A percentile compares a stretch with the other conserved stretches of the same genome.
phyloP scores from a whole-genome alignment of 1,140 invertebrate genomes.

The Cyclargus thomasi region DNA sequence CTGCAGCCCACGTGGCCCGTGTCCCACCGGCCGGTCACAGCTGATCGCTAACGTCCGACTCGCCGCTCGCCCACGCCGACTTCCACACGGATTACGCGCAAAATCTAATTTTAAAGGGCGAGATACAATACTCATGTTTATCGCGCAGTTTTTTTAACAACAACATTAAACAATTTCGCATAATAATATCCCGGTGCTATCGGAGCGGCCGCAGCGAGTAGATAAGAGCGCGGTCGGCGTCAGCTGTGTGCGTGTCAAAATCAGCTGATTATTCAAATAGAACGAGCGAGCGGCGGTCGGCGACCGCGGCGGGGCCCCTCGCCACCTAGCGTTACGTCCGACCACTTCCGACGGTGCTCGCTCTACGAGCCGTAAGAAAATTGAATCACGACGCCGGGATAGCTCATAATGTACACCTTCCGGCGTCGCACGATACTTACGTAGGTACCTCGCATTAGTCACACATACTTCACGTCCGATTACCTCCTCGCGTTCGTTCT shows the following conservation, averaged over 20 bases:
- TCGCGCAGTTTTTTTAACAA: background rate
- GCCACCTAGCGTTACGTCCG: slow-evolving; percentile 29
- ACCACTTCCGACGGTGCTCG: slow-evolving; percentile 25
- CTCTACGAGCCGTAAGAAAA: slow-evolving; percentile 16
- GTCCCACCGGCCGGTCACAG: slow-evolving; percentile 37
- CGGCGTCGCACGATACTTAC: background rate
- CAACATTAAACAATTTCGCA: slow-evolving; percentile 24
- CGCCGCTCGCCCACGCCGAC: background rate
- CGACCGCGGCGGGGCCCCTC: slow-evolving; percentile 57
- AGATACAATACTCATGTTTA: background rate
- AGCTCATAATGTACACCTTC: background rate
- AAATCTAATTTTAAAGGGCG: background rate
- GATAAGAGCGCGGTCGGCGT: slow-evolving; percentile 62
- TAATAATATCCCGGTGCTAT: slow-evolving; percentile 27
- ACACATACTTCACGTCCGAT: background rate
- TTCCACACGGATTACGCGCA: background rate
- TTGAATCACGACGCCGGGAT: background rate
- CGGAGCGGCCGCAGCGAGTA: slow-evolving; percentile 41
- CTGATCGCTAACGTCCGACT: slow-evolving; percentile 34
- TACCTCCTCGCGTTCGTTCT: background rate
- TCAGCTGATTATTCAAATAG: slow-evolving; percentile 76
- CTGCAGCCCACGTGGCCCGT: slow-evolving; percentile 16
- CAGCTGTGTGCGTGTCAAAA: slow-evolving; percentile 75
- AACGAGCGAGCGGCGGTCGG: slow-evolving; percentile 61
- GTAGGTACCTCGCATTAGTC: background rate